Conservation (phyloP, 2,888 invertebrate genomes). For the Pyralis farinalis region DNA sequence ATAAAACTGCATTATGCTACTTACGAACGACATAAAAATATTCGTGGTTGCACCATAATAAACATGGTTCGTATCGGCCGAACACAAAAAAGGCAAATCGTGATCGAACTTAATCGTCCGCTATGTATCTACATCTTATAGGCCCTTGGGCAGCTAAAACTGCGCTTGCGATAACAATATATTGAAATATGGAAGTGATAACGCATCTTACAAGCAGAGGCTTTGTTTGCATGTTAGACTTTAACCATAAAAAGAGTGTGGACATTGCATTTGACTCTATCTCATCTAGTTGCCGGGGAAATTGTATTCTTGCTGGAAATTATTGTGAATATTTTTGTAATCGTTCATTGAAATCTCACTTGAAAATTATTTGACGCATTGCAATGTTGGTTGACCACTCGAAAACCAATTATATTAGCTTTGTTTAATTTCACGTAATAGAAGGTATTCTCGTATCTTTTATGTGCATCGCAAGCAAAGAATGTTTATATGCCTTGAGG, state of each 20-base stretch:
- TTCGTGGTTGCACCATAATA: constrained; percentile 12
- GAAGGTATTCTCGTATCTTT: too few relatives aligned
- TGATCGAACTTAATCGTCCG: constrained; percentile 41
- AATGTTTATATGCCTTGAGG: too few relatives aligned
- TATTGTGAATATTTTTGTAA: too few relatives aligned
- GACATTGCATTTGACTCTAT: neutral
- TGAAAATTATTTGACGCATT: too few relatives aligned
- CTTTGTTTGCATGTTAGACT: neutral
- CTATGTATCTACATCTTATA: constrained; percentile 26
- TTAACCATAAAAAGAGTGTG: neutral
- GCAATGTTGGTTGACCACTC: too few relatives aligned
- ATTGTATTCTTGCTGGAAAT: too few relatives aligned
- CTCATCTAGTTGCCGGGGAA: neutral
- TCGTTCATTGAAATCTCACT: too few relatives aligned
- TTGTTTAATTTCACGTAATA: too few relatives aligned
- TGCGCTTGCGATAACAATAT: constrained; percentile 20
- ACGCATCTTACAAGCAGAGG: neutral
- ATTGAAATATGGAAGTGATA: neutral
- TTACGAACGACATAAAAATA: neutral
- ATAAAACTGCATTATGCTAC: neutral
- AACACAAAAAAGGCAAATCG: constrained; percentile 39
- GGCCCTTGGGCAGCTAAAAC: constrained; percentile 36
- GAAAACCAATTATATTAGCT: too few relatives aligned
- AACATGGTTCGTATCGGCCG: constrained; percentile 4
- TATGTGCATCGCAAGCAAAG: too few relatives aligned